phyloP scores from a whole-genome alignment of 92 coral and sea anemone species.

The Epizoanthus scotinus region DNA sequence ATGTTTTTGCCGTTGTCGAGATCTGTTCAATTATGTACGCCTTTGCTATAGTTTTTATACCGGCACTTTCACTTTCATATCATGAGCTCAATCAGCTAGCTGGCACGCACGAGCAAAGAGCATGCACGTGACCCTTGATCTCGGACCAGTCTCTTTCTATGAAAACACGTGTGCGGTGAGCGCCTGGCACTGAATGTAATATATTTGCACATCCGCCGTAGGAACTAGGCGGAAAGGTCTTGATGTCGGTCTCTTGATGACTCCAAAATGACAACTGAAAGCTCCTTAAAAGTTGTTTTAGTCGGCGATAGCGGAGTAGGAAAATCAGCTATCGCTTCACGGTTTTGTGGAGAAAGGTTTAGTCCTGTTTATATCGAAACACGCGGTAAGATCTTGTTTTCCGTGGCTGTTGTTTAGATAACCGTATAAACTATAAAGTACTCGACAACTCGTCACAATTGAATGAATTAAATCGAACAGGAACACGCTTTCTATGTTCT shows the following conservation, averaged over 20 bases:
- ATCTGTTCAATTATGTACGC: too few species aligned
- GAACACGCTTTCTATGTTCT: too few species aligned
- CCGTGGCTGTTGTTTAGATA: background rate
- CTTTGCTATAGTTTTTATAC: too few species aligned
- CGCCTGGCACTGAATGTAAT: constrained; percentile 6
- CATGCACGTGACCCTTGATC: background rate
- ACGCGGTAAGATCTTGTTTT: constrained; percentile 47
- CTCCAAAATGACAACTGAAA: constrained; percentile 8
- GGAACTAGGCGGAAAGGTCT: background rate
- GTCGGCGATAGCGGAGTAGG: constrained; percentile 97
- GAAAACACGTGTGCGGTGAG: background rate
- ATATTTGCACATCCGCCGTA: too few species aligned
- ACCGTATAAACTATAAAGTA: too few species aligned
- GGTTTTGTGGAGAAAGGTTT: constrained; percentile 73
- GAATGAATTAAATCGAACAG: too few species aligned
- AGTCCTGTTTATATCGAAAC: constrained; percentile 69
- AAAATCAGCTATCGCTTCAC: constrained; percentile 74
- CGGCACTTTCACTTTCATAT: too few species aligned
- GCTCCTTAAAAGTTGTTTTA: constrained; percentile 64
- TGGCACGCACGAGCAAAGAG: too few species aligned
- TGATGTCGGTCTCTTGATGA: too few species aligned
- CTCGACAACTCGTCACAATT: too few species aligned
- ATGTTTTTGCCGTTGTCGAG: too few species aligned
- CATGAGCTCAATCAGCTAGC: too few species aligned
- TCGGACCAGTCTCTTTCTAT: constrained; percentile 19